Base-by-base conservation (phyloP, 2,888 invertebrate species). In the Apocheima hispidaria region DNA sequence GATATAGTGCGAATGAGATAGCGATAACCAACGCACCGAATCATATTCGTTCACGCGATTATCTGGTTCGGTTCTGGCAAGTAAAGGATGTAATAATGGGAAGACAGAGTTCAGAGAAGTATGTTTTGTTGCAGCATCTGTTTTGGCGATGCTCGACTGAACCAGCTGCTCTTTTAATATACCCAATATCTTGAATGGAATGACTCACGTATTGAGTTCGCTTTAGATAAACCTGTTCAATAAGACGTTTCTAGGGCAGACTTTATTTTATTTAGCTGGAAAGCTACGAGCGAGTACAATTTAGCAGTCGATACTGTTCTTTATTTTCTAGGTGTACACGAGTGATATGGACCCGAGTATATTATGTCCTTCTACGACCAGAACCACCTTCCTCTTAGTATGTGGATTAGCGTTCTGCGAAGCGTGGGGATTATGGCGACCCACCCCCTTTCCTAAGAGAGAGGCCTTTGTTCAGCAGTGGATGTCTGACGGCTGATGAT, bases 101-200 rank as follows among this genome's bases (percentile, higher is more conserved):
- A 60, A 56, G 44, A 28, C 38, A 50, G 26, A 51, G 46, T 48
- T 57, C 56, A 23, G 35, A 52, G 61, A 52, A 61, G 38, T 40
- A 48, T 21, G 46, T 44, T 28, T 53, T 38, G 50, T 33, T 51
- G 40, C 33, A 52, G 56, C 51, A 56, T 62, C 56, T 57, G 61
- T 62, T 62, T 48, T 48, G 33, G 48, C 56, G 41, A 55, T 60
- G 50, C 46, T 51, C 30, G 61, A 62, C 40, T 40, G 12, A 26
- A 57, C 56, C 56, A 57, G 56, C 52, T 57, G 61, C 38, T 52
- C 28, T 62, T 60, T 60, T 60, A 60, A 60, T 59, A 48, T 36
- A 46, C 14, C n/a, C 50, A n/a, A 53, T 55, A 56, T 48, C 40
- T 40, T 48, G 40, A 52, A 56, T 52, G 48, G 48, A 26, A 62